Conservation (phyloP, 2,797 vertebrate genomes). For the Sphaeramia orbicularis region DNA sequence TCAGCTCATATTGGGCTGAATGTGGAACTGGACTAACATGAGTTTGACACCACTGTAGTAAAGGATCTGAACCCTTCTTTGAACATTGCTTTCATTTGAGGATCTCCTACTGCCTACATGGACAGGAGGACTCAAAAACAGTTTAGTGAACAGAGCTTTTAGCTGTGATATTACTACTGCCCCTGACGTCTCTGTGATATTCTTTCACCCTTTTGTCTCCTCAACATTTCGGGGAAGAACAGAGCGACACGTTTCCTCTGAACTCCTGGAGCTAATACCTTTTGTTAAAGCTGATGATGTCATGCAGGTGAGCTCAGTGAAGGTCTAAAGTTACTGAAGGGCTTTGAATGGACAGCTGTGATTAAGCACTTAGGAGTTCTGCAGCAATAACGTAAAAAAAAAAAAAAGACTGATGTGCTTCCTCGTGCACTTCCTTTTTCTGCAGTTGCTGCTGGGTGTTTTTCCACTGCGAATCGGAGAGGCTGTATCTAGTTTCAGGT, state of each 20-base stretch:
- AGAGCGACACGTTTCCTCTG: constrained; percentile 22
- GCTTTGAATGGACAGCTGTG: constrained; percentile 13
- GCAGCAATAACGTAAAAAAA: not conserved
- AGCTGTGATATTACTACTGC: too few relatives aligned
- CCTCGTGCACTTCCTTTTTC: constrained; percentile 31
- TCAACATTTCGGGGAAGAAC: not conserved
- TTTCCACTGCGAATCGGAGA: constrained; percentile 46
- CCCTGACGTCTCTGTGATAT: too few relatives aligned
- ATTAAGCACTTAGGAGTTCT: constrained; percentile 37
- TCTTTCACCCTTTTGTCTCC: too few relatives aligned
- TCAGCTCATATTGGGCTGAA: too few relatives aligned
- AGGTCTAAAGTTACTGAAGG: constrained; percentile 19
- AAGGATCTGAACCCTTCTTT: too few relatives aligned
- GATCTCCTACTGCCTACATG: too few relatives aligned
- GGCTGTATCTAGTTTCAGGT: constrained; percentile 53
- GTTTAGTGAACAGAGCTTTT: too few relatives aligned
- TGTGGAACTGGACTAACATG: too few relatives aligned
- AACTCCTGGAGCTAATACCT: constrained; percentile 21
- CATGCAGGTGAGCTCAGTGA: constrained; percentile 15
- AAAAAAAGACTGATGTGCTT: constrained; percentile 16
- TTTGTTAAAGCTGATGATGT: constrained; percentile 22
- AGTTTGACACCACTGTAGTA: too few relatives aligned
- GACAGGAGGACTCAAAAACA: too few relatives aligned
- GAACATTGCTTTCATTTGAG: too few relatives aligned
- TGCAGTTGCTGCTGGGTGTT: constrained; percentile 40